Base-by-base conservation (phyloP, 2,888 invertebrate genomes). In the Argyra leucocephala region DNA sequence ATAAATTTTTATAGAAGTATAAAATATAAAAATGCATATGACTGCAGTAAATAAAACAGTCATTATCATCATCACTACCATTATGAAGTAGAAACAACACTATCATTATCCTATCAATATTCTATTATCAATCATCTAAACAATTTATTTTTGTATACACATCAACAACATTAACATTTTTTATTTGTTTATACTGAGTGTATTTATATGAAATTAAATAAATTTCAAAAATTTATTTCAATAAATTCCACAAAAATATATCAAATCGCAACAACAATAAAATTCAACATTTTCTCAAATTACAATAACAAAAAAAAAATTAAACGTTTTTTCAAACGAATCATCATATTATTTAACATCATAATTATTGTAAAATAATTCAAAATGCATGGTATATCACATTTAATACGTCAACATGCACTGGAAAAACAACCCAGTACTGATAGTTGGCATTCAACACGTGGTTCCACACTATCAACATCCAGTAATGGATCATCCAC, bases 361-460 rank as follows among this genome's bases (percentile, higher is more conserved):
- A 31, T 31, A 10, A 10, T 26, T 26, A 9, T 26, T 31, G 31
- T 10, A 18, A 57, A 2, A 57, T 3, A 22, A 57, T 26, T 18
- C 58, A 70, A 68, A 69, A 80, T 80, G 80, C 80, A 80, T 66
- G 80, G 80, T 67, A 79, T 80, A 67, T 76, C 78, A 22, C 79
- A 80, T 73, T 76, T 80, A 61, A 79, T 78, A 73, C 76, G 80
- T 62, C 80, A 80, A 69, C 80, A 80, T 69, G 80, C 80, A 68
- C 73, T 80, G 63, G 80, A 80, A 66, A 79, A 79, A 69, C 82
- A 83, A 65, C 76, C 82, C 22, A 82, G 82, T 67, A 70, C 79
- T 1, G 82, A 83, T 18, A 81, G 81, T 73, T 82, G 83, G 81
- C 79, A 79, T 67, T 81, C 82, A 5, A 73, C 79, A 7, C 65